Base-by-base conservation (phyloP, 2,797 vertebrate species). In the Poecilia picta region DNA sequence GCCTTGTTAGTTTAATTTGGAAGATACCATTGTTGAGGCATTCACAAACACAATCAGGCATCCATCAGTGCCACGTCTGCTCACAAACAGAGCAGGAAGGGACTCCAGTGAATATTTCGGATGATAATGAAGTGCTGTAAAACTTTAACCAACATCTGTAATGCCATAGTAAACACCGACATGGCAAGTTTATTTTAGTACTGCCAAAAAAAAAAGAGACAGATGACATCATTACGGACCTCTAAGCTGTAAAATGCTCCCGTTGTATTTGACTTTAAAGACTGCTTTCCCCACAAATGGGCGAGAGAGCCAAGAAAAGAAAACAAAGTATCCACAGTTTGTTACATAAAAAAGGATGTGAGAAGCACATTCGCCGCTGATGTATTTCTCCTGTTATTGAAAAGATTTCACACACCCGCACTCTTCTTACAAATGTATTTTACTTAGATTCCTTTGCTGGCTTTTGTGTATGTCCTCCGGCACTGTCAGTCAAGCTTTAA, bases 71-170 rank as follows among this genome's bases (percentile, higher is more conserved):
- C 43, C 4, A 31, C 0, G 33, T 53, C 78, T 75, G 28, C 49
- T 75, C 20, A 15, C 79, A 73, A 78, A 83, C 70, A 47, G 62
- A 1, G 15, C 31, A 70, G 43, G 18, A 62, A 81, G 66, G 70
- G 49, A 74, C 83, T 53, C 76, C 78, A 71, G 87, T 85, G 75
- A 89, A 81, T 89, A 79, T 79, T 75, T 72, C 51, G 45, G 68
- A 73, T 81, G 85, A 81, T 91, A 86, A 93, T 92, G 86, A 88
- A 72, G 75, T 84, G 82, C 57, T 81, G 85, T 90, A 79, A 89
- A 90, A 92, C 78, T 92, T 93, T 93, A 92, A 91, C 81, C 77
- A 89, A 87, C 91, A 90, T 91, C 79, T 91, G 89, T 81, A 85
- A 72, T 70, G 77, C 78, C 49, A 89, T 77, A n/a, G 43, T 84